Base-by-base conservation (phyloP, 2,888 invertebrate genomes). In the Xylota segnis region DNA sequence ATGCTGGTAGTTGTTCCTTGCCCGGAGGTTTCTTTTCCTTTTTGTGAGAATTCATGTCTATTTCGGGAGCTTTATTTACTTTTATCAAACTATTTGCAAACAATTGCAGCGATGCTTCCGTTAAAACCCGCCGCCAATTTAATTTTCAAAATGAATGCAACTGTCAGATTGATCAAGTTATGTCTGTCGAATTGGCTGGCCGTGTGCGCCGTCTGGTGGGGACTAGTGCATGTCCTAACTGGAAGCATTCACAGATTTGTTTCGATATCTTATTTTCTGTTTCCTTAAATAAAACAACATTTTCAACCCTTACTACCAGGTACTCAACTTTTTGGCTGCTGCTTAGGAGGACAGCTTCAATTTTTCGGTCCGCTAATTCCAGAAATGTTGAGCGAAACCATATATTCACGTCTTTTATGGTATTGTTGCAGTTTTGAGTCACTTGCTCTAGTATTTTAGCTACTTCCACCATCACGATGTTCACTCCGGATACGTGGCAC, bases 11-110 rank as follows among this genome's bases (percentile, higher is more conserved):
- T 74, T 92, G 90, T 4, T 79, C 87, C 18, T 90, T 88, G 0
- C 83, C 89, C 50, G 91, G 91, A 56, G 90, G 89, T 65, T 91
- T 91, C 81, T 89, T 89, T 88, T 89, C 50, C 59, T 77, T 76
- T 23, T 72, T 87, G n/a, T 74, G 70, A 43, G 83, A 83, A 2
- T 88, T 81, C 89, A 89, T 89, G 7, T 47, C 84, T 5, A 2
- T 45, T 45, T 37, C 2, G 32, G 0, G 5, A 32, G 32, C 43
- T 61, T 12, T n/a, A 10, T 18, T 43, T n/a, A 61, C 12, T 29
- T 43, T 10, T 12, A 1, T 18, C n/a, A 14, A 50, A 27, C 5
- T 9, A 16, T 2, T 27, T n/a, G 6, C 5, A 27, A 43, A 9
- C 2, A 5, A 1, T 40, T 10, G 0, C 16, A 52, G 43, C 12